Base-by-base conservation (phyloP, 2,797 vertebrate species). In the Sebastes elongatus region DNA sequence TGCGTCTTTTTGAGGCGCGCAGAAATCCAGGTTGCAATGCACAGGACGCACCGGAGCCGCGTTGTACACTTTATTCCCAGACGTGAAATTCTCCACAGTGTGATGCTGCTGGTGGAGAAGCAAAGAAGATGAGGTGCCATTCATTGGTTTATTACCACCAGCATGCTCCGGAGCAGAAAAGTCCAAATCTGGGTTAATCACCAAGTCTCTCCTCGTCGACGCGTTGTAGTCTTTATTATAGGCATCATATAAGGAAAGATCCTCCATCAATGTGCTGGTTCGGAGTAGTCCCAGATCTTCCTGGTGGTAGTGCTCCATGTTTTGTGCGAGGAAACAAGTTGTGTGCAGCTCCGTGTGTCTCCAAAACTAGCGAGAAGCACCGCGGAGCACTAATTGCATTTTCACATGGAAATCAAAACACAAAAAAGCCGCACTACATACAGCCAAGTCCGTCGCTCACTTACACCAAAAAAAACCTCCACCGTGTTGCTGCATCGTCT, bases 341-440 rank as follows among this genome's bases (percentile, higher is more conserved):
- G 91, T 83, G 90, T 8, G 89, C 93, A 84, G 88, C 89, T 91
- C 84, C 71, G 77, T 79, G 82, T 86, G 88, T 85, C 89, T 38
- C 35, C 35, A 38, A 81, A 92, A 93, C 81, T 85, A 93, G 78
- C 82, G 89, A 92, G 35, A 38, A 38, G 88, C 91, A 72, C 84
- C 90, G 90, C 90, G 93, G 88, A 91, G 93, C 92, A 76, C 90
- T 88, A 90, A 93, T 87, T 93, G 93, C 93, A 85, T 94, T 95
- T 95, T 96, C 95, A 94, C 93, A 94, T 93, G 91, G 93, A 95
- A 94, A 95, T 94, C 89, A 92, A 92, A 94, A 94, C 94, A 95
- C 35, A 38, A 38, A 90, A 95, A 92, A 85, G 88, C 93, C 84
- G 90, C 35, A 38, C 35, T 38, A 38, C 35, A 38, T 38, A 38